A percentile compares a stretch with the other conserved stretches of the same genome.
phyloP scores from a whole-genome alignment of 1,140 invertebrate species.

The Nasonia longicornis region DNA sequence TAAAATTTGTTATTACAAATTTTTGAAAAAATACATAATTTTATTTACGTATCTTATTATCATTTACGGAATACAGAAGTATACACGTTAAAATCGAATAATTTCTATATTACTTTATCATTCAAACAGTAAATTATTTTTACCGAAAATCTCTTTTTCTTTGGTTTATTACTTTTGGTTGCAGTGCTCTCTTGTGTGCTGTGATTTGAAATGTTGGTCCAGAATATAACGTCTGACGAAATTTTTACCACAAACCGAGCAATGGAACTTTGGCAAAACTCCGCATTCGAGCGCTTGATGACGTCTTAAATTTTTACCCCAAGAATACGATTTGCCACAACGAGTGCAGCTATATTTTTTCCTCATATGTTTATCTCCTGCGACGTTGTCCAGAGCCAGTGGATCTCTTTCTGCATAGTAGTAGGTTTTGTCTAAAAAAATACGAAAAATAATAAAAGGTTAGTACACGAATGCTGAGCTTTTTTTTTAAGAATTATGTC shows the following conservation, averaged over 20 bases:
- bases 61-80: too few relatives aligned
- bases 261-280: conserved; percentile 45
- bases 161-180: too few relatives aligned
- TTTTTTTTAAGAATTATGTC: too few relatives aligned
- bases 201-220: not conserved
- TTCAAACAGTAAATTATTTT: too few relatives aligned
- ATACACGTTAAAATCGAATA: too few relatives aligned
- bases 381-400: not conserved
- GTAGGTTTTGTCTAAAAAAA: not conserved
- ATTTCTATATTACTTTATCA: too few relatives aligned
- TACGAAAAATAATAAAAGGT: not conserved
- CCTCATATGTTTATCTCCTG: not conserved
- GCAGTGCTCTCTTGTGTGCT: not conserved
- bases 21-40: too few relatives aligned
- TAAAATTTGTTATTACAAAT: too few relatives aligned
- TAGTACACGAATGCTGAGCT: not conserved
- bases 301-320: conserved; percentile 58
- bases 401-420: not conserved
- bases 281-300: conserved; percentile 67
- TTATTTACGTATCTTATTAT: too few relatives aligned
- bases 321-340: conserved; percentile 52
- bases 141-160: too few relatives aligned
- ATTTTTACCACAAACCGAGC: not conserved
- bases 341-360: not conserved
- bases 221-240: conserved; percentile 49